Evolutionary conservation across 2,113 vertebrate species (phyloP), one percentile per base, ranked within the genome.

Genomic region (Peromyscus leucopus): DNA sequence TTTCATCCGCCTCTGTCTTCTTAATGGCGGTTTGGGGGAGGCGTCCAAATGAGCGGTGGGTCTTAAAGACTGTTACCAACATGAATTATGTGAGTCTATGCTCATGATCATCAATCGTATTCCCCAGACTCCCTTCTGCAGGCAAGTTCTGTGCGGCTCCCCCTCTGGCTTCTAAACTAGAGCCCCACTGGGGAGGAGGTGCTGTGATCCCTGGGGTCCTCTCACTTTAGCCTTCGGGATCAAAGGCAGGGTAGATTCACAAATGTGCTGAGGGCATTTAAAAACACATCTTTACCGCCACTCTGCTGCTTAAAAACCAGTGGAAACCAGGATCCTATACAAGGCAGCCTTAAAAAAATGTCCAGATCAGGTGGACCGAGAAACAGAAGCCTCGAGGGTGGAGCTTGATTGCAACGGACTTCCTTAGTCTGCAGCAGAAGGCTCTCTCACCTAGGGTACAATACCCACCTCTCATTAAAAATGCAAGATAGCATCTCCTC

Each of bases 401-500:
- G n/a, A 31, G 55, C 67, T 17, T 48, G 87, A 42, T 96, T 96
- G 96, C 94, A 94, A 84, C 63, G 65, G 26, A 71, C 72, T 75
- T 95, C 92, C 75, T 76, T 94, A 16, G 97, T 76, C 97, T 94
- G n/a, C 46, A 94, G 84, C 92, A 93, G 91, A 79, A 89, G 96
- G 95, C 55, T 95, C 6, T 26, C 57, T 98, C 89, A 92, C 97
- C 94, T 93, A 76, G 65, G 74, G 80, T 31, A 97, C 93, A 97
- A 97, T 95, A 17, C 42, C 89, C 61, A 95, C 74, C 76, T 97
- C 96, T 97, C 93, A 97, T 95, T 95, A 90, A 90, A 95, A 92
- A 94, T 63, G 51, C 59, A 85, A 96, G 96, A 97, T 98, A 96
- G 57, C 36, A 98, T 97, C 96, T 97, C 75, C 94, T 96, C 71